Evolutionary conservation across 2,888 invertebrate species (phyloP).

Genomic region (Phengaris arion): DNA sequence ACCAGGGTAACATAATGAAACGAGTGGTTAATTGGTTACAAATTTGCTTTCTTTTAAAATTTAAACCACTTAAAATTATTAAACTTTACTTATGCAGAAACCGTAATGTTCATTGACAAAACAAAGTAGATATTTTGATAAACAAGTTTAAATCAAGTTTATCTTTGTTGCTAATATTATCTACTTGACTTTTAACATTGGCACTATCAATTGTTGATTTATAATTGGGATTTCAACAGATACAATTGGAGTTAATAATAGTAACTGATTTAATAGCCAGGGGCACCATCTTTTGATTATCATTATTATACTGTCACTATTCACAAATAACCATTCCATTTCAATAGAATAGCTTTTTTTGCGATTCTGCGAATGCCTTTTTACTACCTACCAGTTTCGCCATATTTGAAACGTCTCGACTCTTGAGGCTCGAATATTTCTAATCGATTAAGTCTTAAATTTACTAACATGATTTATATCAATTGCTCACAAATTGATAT

Average conservation of each 20-base stretch:
- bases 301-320: constrained; percentile 56
- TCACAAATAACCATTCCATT: constrained; percentile 65
- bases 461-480: too few species aligned
- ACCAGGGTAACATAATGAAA: too few species aligned
- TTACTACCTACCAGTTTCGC: too few species aligned
- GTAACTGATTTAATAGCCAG: neutral
- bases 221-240: constrained; percentile 37
- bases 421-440: too few species aligned
- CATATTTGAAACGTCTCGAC: too few species aligned
- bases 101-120: neutral
- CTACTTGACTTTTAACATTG: constrained; percentile 27
- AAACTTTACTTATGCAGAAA: too few species aligned
- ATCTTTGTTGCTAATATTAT: constrained; percentile 37
- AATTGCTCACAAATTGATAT: too few species aligned
- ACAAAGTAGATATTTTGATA: constrained; percentile 28
- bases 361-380: constrained; percentile 51
- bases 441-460: too few species aligned
- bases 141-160: constrained; percentile 56
- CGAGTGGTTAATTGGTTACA: too few species aligned
- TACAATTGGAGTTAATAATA: constrained; percentile 34
- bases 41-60: too few species aligned
- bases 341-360: constrained; percentile 59
- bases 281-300: constrained; percentile 49
- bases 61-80: too few species aligned
- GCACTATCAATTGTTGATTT: constrained; percentile 10